These are phyloP conservation scores for Parazoanthus atlanticus DNA, from an alignment of 92 coral and sea anemone species.

Conservation along the genomic window DNA sequence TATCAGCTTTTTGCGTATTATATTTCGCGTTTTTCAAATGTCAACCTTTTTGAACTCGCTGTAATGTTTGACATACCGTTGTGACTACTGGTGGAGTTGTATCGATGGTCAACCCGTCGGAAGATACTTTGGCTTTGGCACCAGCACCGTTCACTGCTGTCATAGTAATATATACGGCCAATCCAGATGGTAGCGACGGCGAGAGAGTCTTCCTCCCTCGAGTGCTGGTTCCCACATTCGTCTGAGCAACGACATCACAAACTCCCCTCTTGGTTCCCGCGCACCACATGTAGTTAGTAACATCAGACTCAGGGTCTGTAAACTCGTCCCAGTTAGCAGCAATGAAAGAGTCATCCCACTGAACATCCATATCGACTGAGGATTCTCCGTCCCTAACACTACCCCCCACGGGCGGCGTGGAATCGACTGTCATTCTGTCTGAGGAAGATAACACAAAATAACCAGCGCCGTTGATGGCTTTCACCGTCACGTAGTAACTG, in stretches of 20 bases:
- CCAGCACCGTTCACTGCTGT: slow-evolving; percentile 77
- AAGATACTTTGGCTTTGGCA: slow-evolving; percentile 51
- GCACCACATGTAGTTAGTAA: slow-evolving; percentile 69
- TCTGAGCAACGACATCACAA: slow-evolving; percentile 78
- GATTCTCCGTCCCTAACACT: slow-evolving; percentile 70
- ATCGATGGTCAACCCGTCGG: slow-evolving; percentile 77
- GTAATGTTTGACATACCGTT: slow-evolving; percentile 50
- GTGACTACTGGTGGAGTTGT: slow-evolving; percentile 70
- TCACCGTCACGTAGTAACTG: slow-evolving; percentile 68
- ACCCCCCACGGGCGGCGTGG: slow-evolving; percentile 71
- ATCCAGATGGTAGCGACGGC: slow-evolving; percentile 66
- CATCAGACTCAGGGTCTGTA: slow-evolving; percentile 75
- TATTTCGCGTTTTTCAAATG: neutral
- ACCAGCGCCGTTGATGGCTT: slow-evolving; percentile 77
- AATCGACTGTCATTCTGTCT: slow-evolving; percentile 67
- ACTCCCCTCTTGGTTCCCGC: slow-evolving; percentile 82
- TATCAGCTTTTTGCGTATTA: neutral
- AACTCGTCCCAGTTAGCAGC: slow-evolving; percentile 88
- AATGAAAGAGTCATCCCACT: slow-evolving; percentile 63
- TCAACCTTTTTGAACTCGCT: neutral
- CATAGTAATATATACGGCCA: slow-evolving; percentile 64
- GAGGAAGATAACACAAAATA: slow-evolving; percentile 61
- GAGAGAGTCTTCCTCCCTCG: slow-evolving; percentile 41
- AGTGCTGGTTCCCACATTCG: slow-evolving; percentile 49
- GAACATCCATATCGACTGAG: slow-evolving; percentile 63